Percentiles rank a stretch among this genome's conserved stretches.
Conservation (phyloP, 2,797 vertebrate species). For the Sebastes oblongus region DNA sequence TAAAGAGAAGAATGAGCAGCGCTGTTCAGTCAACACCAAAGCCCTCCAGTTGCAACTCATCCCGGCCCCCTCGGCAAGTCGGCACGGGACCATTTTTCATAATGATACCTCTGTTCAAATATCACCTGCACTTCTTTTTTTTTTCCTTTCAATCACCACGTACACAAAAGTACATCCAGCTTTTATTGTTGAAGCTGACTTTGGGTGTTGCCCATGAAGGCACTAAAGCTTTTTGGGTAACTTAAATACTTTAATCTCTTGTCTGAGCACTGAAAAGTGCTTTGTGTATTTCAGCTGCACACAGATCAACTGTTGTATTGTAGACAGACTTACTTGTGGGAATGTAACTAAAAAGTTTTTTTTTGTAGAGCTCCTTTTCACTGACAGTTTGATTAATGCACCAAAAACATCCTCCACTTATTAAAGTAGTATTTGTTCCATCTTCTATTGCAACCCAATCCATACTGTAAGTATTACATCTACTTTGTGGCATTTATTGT, state of each 20-base stretch:
- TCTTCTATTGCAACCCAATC: not conserved
- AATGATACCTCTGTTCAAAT: slow-evolving; percentile 70
- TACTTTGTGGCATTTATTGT: not conserved
- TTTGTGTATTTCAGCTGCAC: slow-evolving; percentile 18
- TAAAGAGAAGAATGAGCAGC: slow-evolving; percentile 72
- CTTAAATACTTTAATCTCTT: slow-evolving; percentile 61
- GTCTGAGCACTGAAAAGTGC: slow-evolving; percentile 52
- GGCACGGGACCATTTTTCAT: slow-evolving; percentile 59
- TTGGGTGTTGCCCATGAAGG: slow-evolving; percentile 45
- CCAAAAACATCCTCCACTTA: not conserved
- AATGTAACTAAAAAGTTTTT: not conserved
- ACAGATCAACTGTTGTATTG: not conserved
- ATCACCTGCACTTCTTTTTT: slow-evolving; percentile 58
- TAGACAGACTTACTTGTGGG: not conserved
- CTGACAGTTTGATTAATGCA: slow-evolving; percentile 18
- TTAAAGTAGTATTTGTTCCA: not conserved
- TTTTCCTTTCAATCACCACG: slow-evolving; percentile 17
- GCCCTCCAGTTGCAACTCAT: slow-evolving; percentile 65
- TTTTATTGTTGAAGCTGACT: slow-evolving; percentile 40
- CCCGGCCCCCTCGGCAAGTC: slow-evolving; percentile 55
- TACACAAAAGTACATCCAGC: slow-evolving; percentile 24
- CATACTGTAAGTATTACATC: not conserved
- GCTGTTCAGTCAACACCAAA: slow-evolving; percentile 59
- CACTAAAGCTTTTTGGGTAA: slow-evolving; percentile 43
- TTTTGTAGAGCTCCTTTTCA: not conserved